Percentiles rank a stretch among this genome's conserved stretches.
Conservation (phyloP, 2,888 invertebrate species). For the Apamea epomidion region DNA sequence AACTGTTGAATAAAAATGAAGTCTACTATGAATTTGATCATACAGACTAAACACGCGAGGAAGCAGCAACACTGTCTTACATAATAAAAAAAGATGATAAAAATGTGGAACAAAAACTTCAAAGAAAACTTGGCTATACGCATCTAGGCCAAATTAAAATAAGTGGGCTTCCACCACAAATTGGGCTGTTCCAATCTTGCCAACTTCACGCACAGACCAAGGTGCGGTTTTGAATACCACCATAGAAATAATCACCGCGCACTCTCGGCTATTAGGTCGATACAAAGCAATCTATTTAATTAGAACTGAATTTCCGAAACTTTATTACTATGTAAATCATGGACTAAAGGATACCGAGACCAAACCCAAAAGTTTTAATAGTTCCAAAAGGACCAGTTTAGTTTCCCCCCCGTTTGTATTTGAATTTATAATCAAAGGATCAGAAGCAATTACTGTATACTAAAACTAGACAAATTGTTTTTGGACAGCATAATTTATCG, state of each 20-base stretch:
- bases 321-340: constrained; percentile 48
- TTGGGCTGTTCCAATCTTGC: constrained; percentile 49
- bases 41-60: constrained; percentile 34
- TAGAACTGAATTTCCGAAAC: constrained; percentile 38
- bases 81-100: constrained; percentile 40
- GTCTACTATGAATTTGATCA: constrained; percentile 14
- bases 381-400: constrained; percentile 48
- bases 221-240: constrained; percentile 56
- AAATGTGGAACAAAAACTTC: constrained; percentile 31
- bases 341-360: constrained; percentile 34
- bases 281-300: constrained; percentile 48
- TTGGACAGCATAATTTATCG: constrained; percentile 47
- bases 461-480: constrained; percentile 40
- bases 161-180: constrained; percentile 57
- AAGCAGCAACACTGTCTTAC: constrained; percentile 25
- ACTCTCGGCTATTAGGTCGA: constrained; percentile 29
- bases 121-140: constrained; percentile 42
- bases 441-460: constrained; percentile 14
- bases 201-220: constrained; percentile 51
- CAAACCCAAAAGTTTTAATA: constrained; percentile 53
- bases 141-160: constrained; percentile 57
- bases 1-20: constrained; percentile 11
- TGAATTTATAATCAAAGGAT: constrained; percentile 48
- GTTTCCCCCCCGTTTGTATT: constrained; percentile 39
- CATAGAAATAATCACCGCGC: constrained; percentile 60